Evolutionary conservation across 2,797 vertebrate species (phyloP), one percentile per base, ranked within the genome.

Genomic region (Philypnodon macrostomus): DNA sequence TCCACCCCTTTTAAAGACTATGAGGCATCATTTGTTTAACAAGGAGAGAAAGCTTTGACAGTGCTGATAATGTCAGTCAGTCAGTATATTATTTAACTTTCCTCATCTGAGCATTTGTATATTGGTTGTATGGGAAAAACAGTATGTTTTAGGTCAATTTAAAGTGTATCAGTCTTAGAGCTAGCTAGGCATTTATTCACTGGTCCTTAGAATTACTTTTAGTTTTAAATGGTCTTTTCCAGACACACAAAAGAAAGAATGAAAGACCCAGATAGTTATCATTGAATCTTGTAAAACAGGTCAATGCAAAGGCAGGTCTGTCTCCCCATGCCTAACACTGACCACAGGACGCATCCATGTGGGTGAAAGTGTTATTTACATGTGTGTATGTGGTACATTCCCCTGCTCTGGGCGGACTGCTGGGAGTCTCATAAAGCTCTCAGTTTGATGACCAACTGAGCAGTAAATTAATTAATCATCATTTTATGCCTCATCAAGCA

Each of bases 401-500:
- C 16, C 9, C 47, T 53, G 60, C 40, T 67, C 62, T 66, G 70
- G 65, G 56, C 67, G 61, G 92, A 93, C 95, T 91, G 93, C 94
- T 95, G 95, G 90, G 94, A 94, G 92, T 91, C 89, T 93, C 94
- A 94, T 95, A 92, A 93, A 91, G 92, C 93, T 91, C 93, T 86
- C 94, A 91, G 92, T 94, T 93, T 93, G 93, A 96, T 90, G 93
- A 96, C 93, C 94, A 93, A 92, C 93, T 92, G 92, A 95, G 94
- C 94, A 95, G 93, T 93, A 94, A 97, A 98, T 98, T 95, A 98
- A 98, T 98, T 97, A 98, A 98, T 98, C 96, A 98, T 98, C 93
- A 91, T 98, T 98, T 98, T 97, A 94, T 95, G 96, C 94, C 95
- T 97, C 94, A 97, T 98, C 95, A 94, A 94, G 91, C 94, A 83